Conservation (phyloP, 53 echinoderm and acorn worm genomes). For the Temnopleurus reevesii region DNA sequence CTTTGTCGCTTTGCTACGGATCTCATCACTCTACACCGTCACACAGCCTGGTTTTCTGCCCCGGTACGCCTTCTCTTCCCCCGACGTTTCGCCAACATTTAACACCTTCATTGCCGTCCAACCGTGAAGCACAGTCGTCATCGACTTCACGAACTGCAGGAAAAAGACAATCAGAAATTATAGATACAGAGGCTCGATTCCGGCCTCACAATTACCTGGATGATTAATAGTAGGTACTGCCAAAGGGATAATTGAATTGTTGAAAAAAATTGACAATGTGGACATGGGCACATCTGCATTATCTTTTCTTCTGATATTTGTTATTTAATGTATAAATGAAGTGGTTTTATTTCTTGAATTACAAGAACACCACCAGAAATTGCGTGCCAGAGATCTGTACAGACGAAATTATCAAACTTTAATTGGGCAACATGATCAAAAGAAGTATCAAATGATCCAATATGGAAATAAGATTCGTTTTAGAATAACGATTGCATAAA, state of each 20-base stretch:
- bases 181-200: slow-evolving; percentile 14
- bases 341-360: too few species aligned
- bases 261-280: background rate
- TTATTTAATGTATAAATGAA: too few species aligned
- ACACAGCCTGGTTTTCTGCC: slow-evolving; percentile 37
- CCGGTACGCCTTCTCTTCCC: slow-evolving; percentile 25
- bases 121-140: slow-evolving; percentile 28
- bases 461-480: too few species aligned
- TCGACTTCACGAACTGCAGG: slow-evolving; percentile 13
- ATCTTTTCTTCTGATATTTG: too few species aligned
- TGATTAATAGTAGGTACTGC: slow-evolving; percentile 14
- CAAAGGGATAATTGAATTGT: slow-evolving; percentile 23
- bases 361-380: too few species aligned
- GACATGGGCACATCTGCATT: too few species aligned
- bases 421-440: too few species aligned
- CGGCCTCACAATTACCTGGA: slow-evolving; percentile 22
- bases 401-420: too few species aligned
- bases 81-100: slow-evolving; percentile 54
- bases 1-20: slow-evolving; percentile 44
- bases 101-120: slow-evolving; percentile 21
- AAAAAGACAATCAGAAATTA: slow-evolving; percentile 43
- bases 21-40: slow-evolving; percentile 39
- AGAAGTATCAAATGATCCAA: too few species aligned
- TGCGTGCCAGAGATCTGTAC: too few species aligned
- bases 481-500: too few species aligned